A percentile compares a stretch with the other conserved stretches of the same genome.
Evolutionary conservation across 2,888 invertebrate species (phyloP).

Genomic region (Eumerus sabulonum): DNA sequence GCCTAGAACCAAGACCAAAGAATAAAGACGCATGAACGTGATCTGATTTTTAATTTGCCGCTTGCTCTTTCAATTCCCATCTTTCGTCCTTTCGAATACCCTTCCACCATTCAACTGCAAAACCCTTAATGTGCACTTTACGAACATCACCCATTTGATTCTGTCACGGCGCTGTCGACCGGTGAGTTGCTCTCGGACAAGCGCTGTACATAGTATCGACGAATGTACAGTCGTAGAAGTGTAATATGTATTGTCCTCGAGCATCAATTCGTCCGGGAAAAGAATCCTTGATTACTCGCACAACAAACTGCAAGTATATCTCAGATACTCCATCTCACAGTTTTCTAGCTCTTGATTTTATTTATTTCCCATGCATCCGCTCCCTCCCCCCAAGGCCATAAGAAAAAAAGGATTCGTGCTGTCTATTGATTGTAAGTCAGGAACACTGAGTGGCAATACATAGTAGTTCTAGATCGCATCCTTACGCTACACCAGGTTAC

Average conservation of each 20-base stretch:
- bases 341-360: neutral
- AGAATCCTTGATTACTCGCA: constrained; percentile 35
- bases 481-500: too few relatives aligned
- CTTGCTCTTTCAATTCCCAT: constrained; percentile 15
- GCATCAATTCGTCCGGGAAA: constrained; percentile 3
- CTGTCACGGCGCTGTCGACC: too few relatives aligned
- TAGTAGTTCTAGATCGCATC: too few relatives aligned
- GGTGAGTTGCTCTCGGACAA: too few relatives aligned
- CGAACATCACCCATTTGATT: constrained; percentile 5
- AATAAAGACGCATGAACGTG: constrained; percentile 63
- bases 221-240: too few relatives aligned
- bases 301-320: constrained; percentile 13
- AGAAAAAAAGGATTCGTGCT: constrained; percentile 10
- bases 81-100: constrained; percentile 18
- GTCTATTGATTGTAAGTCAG: constrained; percentile 58
- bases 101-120: constrained; percentile 38
- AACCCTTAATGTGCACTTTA: constrained; percentile 48
- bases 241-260: neutral
- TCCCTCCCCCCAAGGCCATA: neutral
- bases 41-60: constrained; percentile 65
- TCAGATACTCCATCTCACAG: constrained; percentile 21
- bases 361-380: constrained; percentile 24
- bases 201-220: constrained; percentile 7
- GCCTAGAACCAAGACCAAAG: constrained; percentile 12
- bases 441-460: constrained; percentile 52